A percentile compares a stretch with the other conserved stretches of the same genome.
These are phyloP conservation scores for Clytia hemisphaerica DNA, from an alignment of 30 jellyfish, hydroid and myxozoan genomes.

Conservation along the genomic window DNA sequence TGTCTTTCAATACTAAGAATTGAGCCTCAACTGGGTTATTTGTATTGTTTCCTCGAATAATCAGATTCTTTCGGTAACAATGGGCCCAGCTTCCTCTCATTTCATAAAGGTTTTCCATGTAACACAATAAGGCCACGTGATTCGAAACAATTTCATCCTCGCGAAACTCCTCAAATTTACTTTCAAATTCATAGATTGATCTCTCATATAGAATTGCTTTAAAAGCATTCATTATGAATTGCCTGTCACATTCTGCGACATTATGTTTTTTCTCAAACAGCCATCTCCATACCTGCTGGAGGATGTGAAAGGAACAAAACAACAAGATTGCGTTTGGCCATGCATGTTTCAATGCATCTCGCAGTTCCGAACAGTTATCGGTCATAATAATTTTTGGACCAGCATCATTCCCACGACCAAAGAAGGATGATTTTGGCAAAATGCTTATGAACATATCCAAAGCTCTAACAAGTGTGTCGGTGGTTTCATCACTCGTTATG, in stretches of 20 bases:
- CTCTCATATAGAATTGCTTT: neutral
- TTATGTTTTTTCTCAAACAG: slow-evolving; percentile 3
- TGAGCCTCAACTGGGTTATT: too few species aligned
- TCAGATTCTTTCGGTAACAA: too few species aligned
- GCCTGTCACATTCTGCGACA: neutral
- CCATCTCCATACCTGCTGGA: too few species aligned
- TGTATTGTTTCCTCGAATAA: too few species aligned
- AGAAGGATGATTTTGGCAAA: too few species aligned
- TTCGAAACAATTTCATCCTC: neutral
- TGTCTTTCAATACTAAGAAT: too few species aligned
- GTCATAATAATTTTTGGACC: slow-evolving; percentile 6
- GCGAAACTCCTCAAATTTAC: neutral
- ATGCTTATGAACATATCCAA: too few species aligned
- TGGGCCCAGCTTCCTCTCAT: too few species aligned
- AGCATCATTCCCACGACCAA: too few species aligned
- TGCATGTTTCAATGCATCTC: neutral
- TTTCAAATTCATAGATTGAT: neutral
- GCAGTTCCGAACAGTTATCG: slow-evolving; percentile 4
- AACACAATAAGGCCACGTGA: too few species aligned
- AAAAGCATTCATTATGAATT: neutral
- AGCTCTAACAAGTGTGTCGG: neutral
- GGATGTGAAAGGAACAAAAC: neutral
- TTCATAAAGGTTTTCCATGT: too few species aligned
- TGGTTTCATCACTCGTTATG: slow-evolving; percentile 6
- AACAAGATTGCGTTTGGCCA: slow-evolving; percentile 13